phyloP scores from a whole-genome alignment of 2,888 invertebrate species.

The Sesamia inferens region DNA sequence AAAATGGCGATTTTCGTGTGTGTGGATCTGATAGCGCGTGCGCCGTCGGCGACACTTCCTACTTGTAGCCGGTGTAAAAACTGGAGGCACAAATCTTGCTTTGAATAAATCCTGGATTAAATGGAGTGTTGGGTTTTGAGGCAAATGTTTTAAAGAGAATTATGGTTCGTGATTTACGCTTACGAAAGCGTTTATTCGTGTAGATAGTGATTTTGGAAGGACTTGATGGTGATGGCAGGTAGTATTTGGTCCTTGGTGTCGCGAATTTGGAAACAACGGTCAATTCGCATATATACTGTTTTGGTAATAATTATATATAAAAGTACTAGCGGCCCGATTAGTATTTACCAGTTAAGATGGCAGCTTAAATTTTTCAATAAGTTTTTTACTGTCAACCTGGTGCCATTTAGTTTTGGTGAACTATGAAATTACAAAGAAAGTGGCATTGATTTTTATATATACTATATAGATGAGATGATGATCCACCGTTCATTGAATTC shows the following conservation, averaged over 20 bases:
- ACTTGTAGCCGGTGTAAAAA: slow-evolving; percentile 63
- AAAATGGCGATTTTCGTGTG: slow-evolving; percentile 87
- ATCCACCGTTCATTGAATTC: too few relatives aligned
- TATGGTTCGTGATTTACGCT: slow-evolving; percentile 19
- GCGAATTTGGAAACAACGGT: not conserved
- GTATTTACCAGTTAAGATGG: too few relatives aligned
- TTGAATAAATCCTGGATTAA: slow-evolving; percentile 62
- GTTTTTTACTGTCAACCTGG: too few relatives aligned
- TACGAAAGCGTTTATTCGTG: not conserved
- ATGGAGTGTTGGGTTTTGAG: slow-evolving; percentile 35
- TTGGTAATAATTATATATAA: too few relatives aligned
- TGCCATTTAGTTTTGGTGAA: too few relatives aligned
- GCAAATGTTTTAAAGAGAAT: slow-evolving; percentile 49
- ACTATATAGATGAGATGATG: too few relatives aligned
- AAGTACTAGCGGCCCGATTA: too few relatives aligned
- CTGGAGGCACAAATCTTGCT: slow-evolving; percentile 59
- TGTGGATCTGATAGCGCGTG: slow-evolving; percentile 83
- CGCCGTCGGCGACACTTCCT: slow-evolving; percentile 68
- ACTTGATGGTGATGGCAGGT: not conserved
- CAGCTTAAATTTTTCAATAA: too few relatives aligned
- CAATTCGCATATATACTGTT: too few relatives aligned
- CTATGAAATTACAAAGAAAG: too few relatives aligned
- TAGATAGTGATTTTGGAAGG: not conserved
- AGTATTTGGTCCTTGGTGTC: not conserved
- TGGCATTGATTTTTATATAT: too few relatives aligned